Evolutionary conservation across 2,888 invertebrate genomes (phyloP).

Genomic region (Acrobasis repandana): DNA sequence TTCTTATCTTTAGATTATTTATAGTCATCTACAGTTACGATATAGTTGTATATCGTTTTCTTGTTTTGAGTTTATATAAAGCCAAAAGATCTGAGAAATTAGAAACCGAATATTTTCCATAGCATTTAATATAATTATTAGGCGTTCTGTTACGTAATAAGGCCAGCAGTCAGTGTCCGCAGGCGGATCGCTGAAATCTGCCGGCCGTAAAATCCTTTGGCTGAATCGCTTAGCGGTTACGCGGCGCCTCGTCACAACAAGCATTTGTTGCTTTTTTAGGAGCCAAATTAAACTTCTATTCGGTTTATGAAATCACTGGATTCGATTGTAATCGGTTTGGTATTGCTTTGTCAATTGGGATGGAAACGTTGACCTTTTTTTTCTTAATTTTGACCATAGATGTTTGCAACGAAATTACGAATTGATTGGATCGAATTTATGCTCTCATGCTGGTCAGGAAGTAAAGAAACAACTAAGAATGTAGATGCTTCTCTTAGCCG

Average conservation of each 20-base stretch:
- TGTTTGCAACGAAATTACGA: too few species aligned
- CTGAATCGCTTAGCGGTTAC: conserved; percentile 76
- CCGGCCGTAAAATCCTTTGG: conserved; percentile 81
- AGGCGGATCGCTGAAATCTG: conserved; percentile 71
- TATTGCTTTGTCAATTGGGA: conserved; percentile 1
- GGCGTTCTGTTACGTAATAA: conserved; percentile 43
- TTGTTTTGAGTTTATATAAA: too few species aligned
- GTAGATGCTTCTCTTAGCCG: too few species aligned
- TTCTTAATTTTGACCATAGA: not conserved
- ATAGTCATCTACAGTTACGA: too few species aligned
- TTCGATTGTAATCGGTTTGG: conserved; percentile 1
- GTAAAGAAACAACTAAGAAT: too few species aligned
- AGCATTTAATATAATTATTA: too few species aligned
- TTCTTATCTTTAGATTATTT: too few species aligned
- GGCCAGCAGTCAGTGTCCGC: conserved; percentile 58
- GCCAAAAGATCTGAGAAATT: too few species aligned
- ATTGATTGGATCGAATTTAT: too few species aligned
- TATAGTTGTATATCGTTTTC: too few species aligned
- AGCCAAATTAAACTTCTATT: conserved; percentile 52
- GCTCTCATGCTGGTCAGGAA: too few species aligned
- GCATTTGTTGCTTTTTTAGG: conserved; percentile 59
- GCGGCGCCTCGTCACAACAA: conserved; percentile 66
- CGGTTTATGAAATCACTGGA: conserved; percentile 16
- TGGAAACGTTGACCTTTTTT: conserved; percentile 2
- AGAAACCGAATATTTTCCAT: too few species aligned